Evolutionary conservation across 2,888 invertebrate genomes (phyloP).

Genomic region (Pardosa pseudoannulata): DNA sequence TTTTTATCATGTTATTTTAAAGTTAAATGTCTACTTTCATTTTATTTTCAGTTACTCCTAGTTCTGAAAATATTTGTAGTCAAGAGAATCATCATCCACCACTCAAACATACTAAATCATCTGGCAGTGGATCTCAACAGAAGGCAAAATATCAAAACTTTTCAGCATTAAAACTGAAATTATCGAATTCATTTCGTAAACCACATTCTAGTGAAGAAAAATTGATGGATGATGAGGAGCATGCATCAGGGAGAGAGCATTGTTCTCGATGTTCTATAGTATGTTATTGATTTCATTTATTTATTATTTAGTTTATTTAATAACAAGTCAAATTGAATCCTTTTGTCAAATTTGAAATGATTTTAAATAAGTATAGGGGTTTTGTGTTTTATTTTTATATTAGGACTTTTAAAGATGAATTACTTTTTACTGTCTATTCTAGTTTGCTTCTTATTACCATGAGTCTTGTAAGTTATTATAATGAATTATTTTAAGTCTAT

Average conservation of each 20-base stretch:
- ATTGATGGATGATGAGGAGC: conserved; percentile 10
- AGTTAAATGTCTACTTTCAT: too few relatives aligned
- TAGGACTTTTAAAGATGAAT: too few relatives aligned
- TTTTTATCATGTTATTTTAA: too few relatives aligned
- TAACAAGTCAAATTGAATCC: too few relatives aligned
- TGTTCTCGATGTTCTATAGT: conserved; percentile 31
- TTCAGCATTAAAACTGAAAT: conserved; percentile 38
- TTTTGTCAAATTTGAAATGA: too few relatives aligned
- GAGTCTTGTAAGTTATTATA: too few relatives aligned
- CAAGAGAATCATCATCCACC: conserved; percentile 12
- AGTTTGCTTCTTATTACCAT: too few relatives aligned
- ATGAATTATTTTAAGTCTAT: too few relatives aligned
- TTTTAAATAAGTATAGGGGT: too few relatives aligned
- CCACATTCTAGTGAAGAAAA: conserved; percentile 37
- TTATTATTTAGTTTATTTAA: too few relatives aligned
- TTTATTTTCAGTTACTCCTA: conserved; percentile 15
- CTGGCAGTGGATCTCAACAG: not conserved
- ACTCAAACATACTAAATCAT: not conserved
- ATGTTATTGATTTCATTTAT: not conserved
- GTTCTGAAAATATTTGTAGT: not conserved
- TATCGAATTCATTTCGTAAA: conserved; percentile 67
- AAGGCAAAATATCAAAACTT: conserved; percentile 30
- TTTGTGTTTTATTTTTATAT: too few relatives aligned
- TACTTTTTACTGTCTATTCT: too few relatives aligned
- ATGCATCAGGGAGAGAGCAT: conserved; percentile 21